Percentiles rank a stretch among this genome's conserved stretches.
Conservation (phyloP, 2,888 invertebrate species). For the Willowsia nigromaculata region DNA sequence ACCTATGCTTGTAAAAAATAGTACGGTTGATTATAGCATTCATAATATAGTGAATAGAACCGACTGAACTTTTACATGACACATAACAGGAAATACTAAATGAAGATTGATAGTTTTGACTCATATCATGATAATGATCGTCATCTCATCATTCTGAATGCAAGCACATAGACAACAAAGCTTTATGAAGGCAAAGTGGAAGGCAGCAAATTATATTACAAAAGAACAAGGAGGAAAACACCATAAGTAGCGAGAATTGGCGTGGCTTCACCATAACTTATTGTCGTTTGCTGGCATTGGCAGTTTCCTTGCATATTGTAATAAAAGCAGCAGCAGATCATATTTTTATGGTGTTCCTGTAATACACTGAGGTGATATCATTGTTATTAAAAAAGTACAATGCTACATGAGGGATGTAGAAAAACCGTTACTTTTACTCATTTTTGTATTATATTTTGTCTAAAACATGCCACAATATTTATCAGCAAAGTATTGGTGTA, state of each 20-base stretch:
- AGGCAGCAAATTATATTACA: neutral
- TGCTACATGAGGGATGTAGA: neutral
- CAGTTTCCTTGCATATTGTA: neutral
- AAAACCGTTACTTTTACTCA: neutral
- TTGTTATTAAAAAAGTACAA: slow-evolving; percentile 10
- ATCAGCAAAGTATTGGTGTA: neutral
- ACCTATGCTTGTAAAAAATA: neutral
- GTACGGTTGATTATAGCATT: neutral
- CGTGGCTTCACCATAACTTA: neutral
- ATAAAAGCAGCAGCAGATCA: neutral
- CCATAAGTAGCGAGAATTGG: neutral
- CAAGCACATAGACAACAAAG: neutral
- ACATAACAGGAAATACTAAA: slow-evolving; percentile 55
- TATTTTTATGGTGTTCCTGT: slow-evolving; percentile 8
- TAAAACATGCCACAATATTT: neutral
- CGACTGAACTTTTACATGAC: slow-evolving; percentile 29
- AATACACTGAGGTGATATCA: neutral
- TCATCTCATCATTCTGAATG: neutral
- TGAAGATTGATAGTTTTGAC: slow-evolving; percentile 64
- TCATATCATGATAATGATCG: slow-evolving; percentile 20
- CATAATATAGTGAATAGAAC: neutral
- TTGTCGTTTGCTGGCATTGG: neutral
- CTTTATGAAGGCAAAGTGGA: neutral
- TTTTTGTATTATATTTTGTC: neutral
- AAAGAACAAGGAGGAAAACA: neutral